Percentiles rank a stretch among this genome's conserved stretches.
Conservation (phyloP, 2,888 invertebrate genomes). For the Melanostoma mellinum region DNA sequence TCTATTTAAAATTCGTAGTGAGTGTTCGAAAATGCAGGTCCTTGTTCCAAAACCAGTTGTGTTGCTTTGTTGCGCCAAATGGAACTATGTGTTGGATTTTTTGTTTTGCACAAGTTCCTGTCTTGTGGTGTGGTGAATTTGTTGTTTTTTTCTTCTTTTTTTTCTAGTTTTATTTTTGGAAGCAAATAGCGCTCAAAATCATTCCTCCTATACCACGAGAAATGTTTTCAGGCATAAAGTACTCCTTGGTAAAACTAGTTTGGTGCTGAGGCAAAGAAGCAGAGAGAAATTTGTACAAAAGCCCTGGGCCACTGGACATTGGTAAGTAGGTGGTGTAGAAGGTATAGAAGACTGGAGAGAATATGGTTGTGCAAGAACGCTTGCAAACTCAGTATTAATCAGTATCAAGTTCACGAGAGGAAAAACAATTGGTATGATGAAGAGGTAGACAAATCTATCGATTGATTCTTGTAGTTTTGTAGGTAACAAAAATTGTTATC, state of each 20-base stretch:
- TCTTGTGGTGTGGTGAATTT: conserved; percentile 44
- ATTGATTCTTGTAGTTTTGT: no score
- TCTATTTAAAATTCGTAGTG: conserved; percentile 60
- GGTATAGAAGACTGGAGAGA: no score
- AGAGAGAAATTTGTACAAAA: conserved; percentile 26
- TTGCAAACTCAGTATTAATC: no score
- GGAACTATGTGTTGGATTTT: conserved; percentile 27
- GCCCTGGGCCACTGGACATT: conserved; percentile 1
- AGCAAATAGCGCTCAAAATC: conserved; percentile 35
- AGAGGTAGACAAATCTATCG: no score
- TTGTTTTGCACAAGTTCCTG: conserved; percentile 38
- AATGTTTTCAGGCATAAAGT: background rate
- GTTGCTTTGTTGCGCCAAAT: conserved; percentile 16
- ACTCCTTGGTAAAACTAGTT: conserved; percentile 36
- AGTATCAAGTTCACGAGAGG: no score
- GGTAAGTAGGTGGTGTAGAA: no score
- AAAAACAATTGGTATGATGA: no score
- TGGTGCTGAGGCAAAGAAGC: background rate
- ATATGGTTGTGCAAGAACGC: no score
- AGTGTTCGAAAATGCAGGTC: conserved; percentile 66
- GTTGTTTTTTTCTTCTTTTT: conserved; percentile 22
- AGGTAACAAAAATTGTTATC: no score
- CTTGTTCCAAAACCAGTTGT: conserved; percentile 67
- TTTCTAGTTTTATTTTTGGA: conserved; percentile 25
- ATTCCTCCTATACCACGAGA: conserved; percentile 15